A percentile compares a stretch with the other conserved stretches of the same genome.
Evolutionary conservation across 2,797 vertebrate species (phyloP).

Genomic region (Sitta carolinensis): DNA sequence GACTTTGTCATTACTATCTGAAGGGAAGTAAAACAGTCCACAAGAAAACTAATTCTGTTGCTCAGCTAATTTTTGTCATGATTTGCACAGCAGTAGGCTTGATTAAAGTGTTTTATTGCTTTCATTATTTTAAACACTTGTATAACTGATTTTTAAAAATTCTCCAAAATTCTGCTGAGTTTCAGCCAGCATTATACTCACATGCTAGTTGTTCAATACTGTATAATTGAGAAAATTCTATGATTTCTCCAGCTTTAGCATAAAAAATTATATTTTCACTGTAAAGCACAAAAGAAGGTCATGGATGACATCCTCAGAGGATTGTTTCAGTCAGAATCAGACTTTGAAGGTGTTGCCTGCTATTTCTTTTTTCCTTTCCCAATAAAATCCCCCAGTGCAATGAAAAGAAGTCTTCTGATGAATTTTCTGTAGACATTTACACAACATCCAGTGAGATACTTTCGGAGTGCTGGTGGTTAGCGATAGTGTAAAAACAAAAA

Average conservation of each 20-base stretch:
- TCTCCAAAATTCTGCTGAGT: background rate
- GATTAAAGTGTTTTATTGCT: background rate
- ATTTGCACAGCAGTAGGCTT: background rate
- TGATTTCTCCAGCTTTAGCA: background rate
- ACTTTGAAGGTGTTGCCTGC: background rate
- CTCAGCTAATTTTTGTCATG: background rate
- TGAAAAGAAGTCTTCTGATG: background rate
- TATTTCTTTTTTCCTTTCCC: background rate
- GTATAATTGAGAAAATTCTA: background rate
- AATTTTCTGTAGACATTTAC: background rate
- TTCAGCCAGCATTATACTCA: background rate
- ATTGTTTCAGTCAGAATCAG: background rate
- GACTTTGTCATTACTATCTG: background rate
- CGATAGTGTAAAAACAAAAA: background rate
- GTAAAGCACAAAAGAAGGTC: background rate
- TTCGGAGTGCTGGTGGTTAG: background rate
- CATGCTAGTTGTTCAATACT: background rate
- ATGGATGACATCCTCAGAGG: background rate
- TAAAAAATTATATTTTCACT: background rate
- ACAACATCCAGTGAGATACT: background rate
- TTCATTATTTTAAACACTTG: background rate
- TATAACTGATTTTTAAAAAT: background rate
- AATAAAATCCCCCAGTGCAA: background rate
- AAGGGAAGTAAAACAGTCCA: background rate
- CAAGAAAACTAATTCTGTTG: background rate